phyloP scores from a whole-genome alignment of 2,797 vertebrate genomes.

The Ispidina picta region DNA sequence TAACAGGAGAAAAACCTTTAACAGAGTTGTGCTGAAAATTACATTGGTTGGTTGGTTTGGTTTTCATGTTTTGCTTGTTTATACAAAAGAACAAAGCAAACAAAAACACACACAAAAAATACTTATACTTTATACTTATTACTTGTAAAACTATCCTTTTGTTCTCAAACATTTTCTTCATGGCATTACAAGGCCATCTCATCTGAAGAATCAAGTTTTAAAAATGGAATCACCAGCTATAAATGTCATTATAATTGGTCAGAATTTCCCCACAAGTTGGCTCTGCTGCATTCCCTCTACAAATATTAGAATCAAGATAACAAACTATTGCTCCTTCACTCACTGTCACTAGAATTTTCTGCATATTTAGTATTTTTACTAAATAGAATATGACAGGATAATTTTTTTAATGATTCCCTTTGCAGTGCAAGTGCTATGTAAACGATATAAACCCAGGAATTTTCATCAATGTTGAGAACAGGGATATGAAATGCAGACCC shows the following conservation, averaged over 20 bases:
- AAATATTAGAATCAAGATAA: not conserved
- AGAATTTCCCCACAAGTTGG: not conserved
- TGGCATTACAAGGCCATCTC: not conserved
- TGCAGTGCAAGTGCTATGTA: not conserved
- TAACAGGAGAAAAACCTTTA: not conserved
- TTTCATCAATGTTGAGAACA: not conserved
- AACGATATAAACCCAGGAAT: not conserved
- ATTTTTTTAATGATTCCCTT: not conserved
- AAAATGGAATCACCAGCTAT: not conserved
- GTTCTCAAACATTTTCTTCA: not conserved
- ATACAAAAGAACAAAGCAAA: too few relatives aligned
- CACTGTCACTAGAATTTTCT: not conserved
- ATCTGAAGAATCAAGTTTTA: not conserved
- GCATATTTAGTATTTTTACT: not conserved
- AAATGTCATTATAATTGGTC: not conserved
- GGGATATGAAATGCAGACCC: not conserved
- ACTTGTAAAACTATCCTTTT: not conserved
- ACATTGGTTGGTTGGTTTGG: not conserved
- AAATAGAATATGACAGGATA: not conserved
- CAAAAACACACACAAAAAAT: too few relatives aligned
- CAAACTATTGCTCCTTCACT: not conserved
- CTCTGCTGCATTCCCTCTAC: not conserved
- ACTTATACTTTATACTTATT: not conserved
- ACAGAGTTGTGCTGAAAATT: not conserved
- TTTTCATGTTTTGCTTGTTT: too few relatives aligned